phyloP scores from a whole-genome alignment of 2,113 vertebrate species.

The Gallinago paraguaiae region DNA sequence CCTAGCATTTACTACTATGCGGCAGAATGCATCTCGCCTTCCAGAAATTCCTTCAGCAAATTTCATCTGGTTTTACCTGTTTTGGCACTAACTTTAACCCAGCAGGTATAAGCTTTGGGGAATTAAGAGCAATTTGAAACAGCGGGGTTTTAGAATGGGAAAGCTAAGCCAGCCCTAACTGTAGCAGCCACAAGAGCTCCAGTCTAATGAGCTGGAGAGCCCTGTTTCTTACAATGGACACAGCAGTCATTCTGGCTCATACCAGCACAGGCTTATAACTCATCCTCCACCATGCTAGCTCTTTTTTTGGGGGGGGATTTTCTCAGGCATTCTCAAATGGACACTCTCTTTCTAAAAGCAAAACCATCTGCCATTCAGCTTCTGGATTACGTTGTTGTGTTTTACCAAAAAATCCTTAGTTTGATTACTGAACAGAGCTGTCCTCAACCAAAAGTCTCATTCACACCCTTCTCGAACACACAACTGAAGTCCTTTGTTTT shows the following conservation, averaged over 20 bases:
- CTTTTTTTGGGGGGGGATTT: not conserved
- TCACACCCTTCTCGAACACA: not conserved
- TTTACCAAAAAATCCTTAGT: not conserved
- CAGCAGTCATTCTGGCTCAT: not conserved
- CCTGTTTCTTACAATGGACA: not conserved
- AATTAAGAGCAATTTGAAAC: conserved; percentile 33
- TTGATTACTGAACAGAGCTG: not conserved
- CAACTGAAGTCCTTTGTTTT: not conserved
- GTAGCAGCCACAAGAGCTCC: not conserved
- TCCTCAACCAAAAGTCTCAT: not conserved
- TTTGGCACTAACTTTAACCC: conserved; percentile 1
- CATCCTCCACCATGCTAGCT: not conserved
- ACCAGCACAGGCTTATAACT: not conserved
- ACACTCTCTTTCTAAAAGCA: not conserved
- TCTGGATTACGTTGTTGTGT: not conserved
- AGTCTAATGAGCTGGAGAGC: not conserved
- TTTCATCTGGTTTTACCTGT: not conserved
- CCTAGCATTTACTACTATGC: not conserved
- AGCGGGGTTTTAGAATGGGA: conserved; percentile 17
- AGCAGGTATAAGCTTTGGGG: conserved; percentile 19
- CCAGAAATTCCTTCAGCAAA: conserved; percentile 9
- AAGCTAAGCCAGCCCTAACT: not conserved
- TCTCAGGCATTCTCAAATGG: not conserved
- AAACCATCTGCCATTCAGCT: not conserved
- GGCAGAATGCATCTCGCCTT: not conserved